Evolutionary conservation across 1,140 invertebrate species (phyloP), one percentile per base, ranked within the genome.

Genomic region (Drosophila nigrodunni): DNA sequence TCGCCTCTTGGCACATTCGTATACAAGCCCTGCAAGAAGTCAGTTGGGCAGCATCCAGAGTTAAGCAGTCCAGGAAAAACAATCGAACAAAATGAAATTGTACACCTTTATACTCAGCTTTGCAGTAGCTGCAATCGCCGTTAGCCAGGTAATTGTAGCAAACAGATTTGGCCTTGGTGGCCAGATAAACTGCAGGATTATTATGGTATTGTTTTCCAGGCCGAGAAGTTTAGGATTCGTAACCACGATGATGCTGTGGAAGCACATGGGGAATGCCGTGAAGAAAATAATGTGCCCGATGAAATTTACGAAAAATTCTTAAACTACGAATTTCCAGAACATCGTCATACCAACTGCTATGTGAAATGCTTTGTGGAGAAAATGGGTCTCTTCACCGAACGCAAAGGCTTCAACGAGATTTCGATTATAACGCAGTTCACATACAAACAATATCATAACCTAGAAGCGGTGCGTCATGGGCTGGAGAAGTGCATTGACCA

Each of bases 401-500:
- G 41, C 10, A 92, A 76, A 25, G 90, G 90, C 4, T 92, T 74
- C 76, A 43, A 79, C 47, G 83, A 92, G 68, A 80, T 75, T n/a
- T 58, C 52, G 7, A 89, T 92, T 5, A 78, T 88, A 1, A 3
- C 71, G 0, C 90, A 92, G 57, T 92, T 91, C 64, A 92, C 90
- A 0, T 57, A 30, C 25, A 1, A 66, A 86, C 3, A 82, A 64
- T 41, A 50, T 7, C 37, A 73, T 57, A 54, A 91, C 57, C 10
- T 81, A 34, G 59, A 80, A 7, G 13, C 73, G 2, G 74, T 92
- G 41, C 81, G 74, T 52, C 90, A 92, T 21, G 90, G 90, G 6
- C 72, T 92, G 59, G 90, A 92, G 74, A 92, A 92, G 62, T 92
- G 90, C 68, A 79, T 92, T 30, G 90, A 92, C 60, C 87, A 92